Evolutionary conservation across 2,113 vertebrate species (phyloP).

Genomic region (Calyptommatus sinebrachiatus): DNA sequence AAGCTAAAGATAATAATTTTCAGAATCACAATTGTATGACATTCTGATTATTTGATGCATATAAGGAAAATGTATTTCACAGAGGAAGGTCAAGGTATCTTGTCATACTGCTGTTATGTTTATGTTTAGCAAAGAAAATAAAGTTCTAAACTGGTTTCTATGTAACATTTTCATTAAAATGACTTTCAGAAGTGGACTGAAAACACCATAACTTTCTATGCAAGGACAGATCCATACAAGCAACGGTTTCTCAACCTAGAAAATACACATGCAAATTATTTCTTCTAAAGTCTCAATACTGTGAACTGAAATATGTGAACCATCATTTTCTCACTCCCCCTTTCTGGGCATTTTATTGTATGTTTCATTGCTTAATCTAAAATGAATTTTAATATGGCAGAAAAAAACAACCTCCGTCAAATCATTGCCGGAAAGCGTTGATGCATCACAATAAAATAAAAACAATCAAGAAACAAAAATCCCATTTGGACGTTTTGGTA

Average conservation of each 20-base stretch:
- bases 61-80: neutral
- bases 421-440: constrained; percentile 4
- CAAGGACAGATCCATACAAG: neutral
- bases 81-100: neutral
- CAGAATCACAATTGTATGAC: neutral
- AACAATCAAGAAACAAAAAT: too few species aligned
- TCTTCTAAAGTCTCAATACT: neutral
- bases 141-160: too few species aligned
- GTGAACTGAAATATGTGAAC: neutral
- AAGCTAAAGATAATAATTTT: neutral
- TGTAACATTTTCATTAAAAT: too few species aligned
- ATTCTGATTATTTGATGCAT: neutral
- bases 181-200: neutral
- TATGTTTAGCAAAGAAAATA: neutral
- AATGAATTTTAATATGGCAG: neutral
- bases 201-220: neutral
- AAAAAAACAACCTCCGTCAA: neutral
- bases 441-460: too few species aligned
- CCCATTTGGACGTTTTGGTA: too few species aligned
- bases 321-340: neutral
- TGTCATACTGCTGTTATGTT: neutral
- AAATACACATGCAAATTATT: neutral
- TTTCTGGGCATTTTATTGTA: neutral
- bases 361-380: too few species aligned
- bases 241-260: neutral